Base-by-base conservation (phyloP, 2,797 vertebrate species). In the Gallinago solitaria region DNA sequence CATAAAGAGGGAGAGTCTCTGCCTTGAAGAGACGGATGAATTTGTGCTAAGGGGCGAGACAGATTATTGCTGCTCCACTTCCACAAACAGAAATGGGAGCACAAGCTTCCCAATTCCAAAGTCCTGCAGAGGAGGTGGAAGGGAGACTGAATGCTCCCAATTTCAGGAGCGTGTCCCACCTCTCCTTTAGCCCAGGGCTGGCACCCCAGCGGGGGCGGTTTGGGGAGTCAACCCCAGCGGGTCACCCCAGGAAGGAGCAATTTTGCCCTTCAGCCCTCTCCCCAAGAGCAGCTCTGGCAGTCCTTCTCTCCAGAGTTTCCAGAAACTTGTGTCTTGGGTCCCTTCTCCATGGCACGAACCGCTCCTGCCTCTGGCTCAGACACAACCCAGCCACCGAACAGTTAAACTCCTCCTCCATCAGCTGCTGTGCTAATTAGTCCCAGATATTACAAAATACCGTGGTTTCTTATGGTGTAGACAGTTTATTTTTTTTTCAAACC, bases 371-470 rank as follows among this genome's bases (percentile, higher is more conserved):
- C 61, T 67, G 68, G 39, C 59, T 76, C 25, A 43, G 57, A 37
- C 23, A 25, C 19, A 18, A 4, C 1, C 47, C 80, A 70, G 90
- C 63, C 2, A 3, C 0, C 21, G 28, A 79, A 45, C 11, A 50
- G 81, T 87, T 93, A 79, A 87, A 78, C 56, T 68, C 47, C 60
- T 82, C 74, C 70, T 75, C 63, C 84, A 37, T 28, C 84, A 83
- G n/a, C 69, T 24, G 50, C 11, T 70, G 60, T 59, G 75, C 53
- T 57, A 39, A 11, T 30, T 28, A 63, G 37, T 35, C 30, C 92
- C 76, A 56, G 81, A 71, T 83, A 9, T 95, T 92, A 93, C 87
- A 85, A 95, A 91, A 96, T 8, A 7, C 33, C 83, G 71, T 53
- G 64, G 75, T 77, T 96, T 82, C 63, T 76, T n/a, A 27, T 10